Conservation (phyloP, 2,113 vertebrate species). For the Esox niger region DNA sequence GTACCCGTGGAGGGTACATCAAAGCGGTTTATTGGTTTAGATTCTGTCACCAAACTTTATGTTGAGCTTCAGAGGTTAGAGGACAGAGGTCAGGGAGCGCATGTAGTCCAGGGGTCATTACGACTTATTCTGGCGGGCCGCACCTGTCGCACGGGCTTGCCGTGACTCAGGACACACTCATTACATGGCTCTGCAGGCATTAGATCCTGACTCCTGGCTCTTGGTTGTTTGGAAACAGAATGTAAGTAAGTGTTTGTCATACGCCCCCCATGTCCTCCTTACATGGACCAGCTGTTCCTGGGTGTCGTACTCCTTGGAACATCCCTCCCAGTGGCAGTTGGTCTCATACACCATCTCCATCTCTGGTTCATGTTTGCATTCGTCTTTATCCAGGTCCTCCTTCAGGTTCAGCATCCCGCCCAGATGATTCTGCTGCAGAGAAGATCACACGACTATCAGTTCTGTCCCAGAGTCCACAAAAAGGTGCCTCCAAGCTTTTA, state of each 20-base stretch:
- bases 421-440: slow-evolving; percentile 73
- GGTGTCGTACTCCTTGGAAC: slow-evolving; percentile 84
- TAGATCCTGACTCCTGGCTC: too few species aligned
- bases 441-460: not conserved
- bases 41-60: not conserved
- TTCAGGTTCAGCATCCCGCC: slow-evolving; percentile 77
- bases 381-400: slow-evolving; percentile 88
- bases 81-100: slow-evolving; percentile 26
- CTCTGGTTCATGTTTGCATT: slow-evolving; percentile 87
- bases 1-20: not conserved
- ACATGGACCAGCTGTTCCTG: slow-evolving; percentile 91
- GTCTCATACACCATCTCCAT: slow-evolving; percentile 88
- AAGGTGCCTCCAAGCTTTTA: too few species aligned
- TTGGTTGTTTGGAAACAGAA: too few species aligned
- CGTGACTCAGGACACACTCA: not conserved
- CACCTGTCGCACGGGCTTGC: not conserved
- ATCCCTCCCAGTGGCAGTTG: slow-evolving; percentile 91
- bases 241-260: too few species aligned
- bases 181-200: too few species aligned
- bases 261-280: slow-evolving; percentile 50
- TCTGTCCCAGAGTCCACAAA: too few species aligned
- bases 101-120: slow-evolving; percentile 30
- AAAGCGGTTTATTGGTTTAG: too few species aligned
- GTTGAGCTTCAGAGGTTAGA: slow-evolving; percentile 24
- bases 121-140: slow-evolving; percentile 28